These are phyloP conservation scores for Leucoma salicis DNA, from an alignment of 2,888 invertebrate genomes.

Conservation along the genomic window DNA sequence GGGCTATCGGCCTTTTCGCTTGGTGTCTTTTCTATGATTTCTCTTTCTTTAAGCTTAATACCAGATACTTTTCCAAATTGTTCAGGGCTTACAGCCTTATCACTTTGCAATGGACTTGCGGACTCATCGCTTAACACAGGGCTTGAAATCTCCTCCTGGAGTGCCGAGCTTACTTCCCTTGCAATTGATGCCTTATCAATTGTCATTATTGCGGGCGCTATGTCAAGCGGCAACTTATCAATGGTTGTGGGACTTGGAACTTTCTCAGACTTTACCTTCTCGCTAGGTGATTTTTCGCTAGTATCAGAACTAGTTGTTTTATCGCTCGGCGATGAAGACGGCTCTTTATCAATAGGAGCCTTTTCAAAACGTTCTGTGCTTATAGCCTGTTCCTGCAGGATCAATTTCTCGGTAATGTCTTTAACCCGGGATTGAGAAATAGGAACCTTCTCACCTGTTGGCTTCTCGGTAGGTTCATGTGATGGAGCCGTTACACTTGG, in stretches of 20 bases:
- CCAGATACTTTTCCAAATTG: background rate
- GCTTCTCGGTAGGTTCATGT: too few species aligned
- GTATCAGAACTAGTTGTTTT: conserved; percentile 5
- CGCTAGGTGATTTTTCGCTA: background rate
- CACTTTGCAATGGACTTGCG: background rate
- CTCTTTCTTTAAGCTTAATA: background rate
- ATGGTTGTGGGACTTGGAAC: conserved; percentile 3
- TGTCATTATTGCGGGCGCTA: too few species aligned
- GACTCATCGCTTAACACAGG: background rate
- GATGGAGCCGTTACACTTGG: too few species aligned
- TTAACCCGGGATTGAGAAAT: too few species aligned
- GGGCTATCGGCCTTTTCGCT: conserved; percentile 6
- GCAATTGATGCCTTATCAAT: background rate
- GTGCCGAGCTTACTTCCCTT: background rate
- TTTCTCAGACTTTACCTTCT: too few species aligned
- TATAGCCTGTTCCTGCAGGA: too few species aligned
- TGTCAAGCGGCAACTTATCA: conserved; percentile 3
- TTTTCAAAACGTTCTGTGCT: too few species aligned
- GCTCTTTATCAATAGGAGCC: background rate
- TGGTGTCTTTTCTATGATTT: background rate
- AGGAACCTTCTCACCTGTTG: background rate
- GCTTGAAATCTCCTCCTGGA: conserved; percentile 1
- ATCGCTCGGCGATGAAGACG: conserved; percentile 4
- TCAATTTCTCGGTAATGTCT: too few species aligned
- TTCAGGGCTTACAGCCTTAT: conserved; percentile 2